A percentile compares a stretch with the other conserved stretches of the same genome.
Evolutionary conservation across 2,797 vertebrate species (phyloP).

Genomic region (Phoeniculus purpureus): DNA sequence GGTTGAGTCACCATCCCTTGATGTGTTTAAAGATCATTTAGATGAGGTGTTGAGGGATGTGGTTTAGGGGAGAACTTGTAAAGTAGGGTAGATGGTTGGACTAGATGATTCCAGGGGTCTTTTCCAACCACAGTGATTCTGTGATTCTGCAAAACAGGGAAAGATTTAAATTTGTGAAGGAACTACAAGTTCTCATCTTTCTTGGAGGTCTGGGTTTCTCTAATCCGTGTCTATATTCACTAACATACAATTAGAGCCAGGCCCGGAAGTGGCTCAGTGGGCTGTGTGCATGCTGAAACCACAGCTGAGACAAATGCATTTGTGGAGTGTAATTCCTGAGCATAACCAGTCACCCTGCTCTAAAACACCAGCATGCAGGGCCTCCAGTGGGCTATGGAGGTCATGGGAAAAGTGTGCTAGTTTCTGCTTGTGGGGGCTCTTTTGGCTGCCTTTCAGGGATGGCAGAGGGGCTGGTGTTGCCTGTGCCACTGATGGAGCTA

Average conservation of each 20-base stretch:
- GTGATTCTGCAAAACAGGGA: not conserved
- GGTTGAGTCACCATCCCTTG: no score
- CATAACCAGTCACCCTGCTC: not conserved
- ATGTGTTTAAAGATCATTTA: no score
- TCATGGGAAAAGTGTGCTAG: fast-evolving
- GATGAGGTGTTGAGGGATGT: no score
- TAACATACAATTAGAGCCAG: not conserved
- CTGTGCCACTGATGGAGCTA: not conserved
- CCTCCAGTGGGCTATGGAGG: not conserved
- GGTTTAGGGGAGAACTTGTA: no score
- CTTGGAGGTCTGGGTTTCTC: not conserved
- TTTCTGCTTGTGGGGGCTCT: not conserved
- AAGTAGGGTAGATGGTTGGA: no score
- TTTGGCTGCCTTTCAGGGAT: not conserved
- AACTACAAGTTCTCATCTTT: not conserved
- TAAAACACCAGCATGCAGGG: fast-evolving
- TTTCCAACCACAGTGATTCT: no score
- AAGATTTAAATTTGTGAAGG: not conserved
- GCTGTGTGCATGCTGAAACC: not conserved
- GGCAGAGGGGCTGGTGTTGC: not conserved
- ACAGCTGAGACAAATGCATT: not conserved
- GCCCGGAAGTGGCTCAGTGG: not conserved
- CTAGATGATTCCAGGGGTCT: no score
- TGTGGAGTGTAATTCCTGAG: not conserved
- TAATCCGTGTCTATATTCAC: not conserved